These are phyloP conservation scores for Microctonus aethiopoides DNA, from an alignment of 2,888 invertebrate genomes.

Conservation along the genomic window DNA sequence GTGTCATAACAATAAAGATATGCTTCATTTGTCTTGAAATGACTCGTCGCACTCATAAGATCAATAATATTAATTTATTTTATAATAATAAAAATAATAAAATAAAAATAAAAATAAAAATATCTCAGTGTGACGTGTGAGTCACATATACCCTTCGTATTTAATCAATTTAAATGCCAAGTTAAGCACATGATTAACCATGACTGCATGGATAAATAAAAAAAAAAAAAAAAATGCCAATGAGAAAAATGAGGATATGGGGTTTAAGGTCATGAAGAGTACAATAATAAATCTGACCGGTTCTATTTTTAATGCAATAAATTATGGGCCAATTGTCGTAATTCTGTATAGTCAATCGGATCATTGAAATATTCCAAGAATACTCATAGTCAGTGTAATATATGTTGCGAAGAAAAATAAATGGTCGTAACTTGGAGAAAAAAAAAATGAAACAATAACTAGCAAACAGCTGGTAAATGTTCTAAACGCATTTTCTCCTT, in stretches of 20 bases:
- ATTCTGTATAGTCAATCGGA: conserved; percentile 45
- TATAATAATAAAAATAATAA: background rate
- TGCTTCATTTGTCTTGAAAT: background rate
- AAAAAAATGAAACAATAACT: background rate
- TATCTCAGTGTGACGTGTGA: background rate
- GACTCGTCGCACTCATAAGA: background rate
- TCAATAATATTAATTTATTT: no score
- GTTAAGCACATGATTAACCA: conserved; percentile 5
- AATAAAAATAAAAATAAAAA: no score
- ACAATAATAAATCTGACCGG: background rate
- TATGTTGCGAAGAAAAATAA: background rate
- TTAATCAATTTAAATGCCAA: conserved; percentile 6
- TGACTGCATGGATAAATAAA: background rate
- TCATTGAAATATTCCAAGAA: conserved; percentile 46
- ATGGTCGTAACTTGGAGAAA: background rate
- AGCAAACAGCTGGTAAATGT: background rate
- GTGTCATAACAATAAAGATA: background rate
- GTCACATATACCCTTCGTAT: background rate
- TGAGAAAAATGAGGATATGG: background rate
- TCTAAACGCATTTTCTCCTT: conserved; percentile 1
- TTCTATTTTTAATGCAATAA: background rate
- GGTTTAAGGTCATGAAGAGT: background rate
- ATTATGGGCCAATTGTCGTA: conserved; percentile 14
- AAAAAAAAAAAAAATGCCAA: background rate
- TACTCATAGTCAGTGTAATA: no score